Percentiles rank a stretch among this genome's conserved stretches.
These are phyloP conservation scores for Hybos culiciformis DNA, from an alignment of 2,888 invertebrate species.

Conservation along the genomic window DNA sequence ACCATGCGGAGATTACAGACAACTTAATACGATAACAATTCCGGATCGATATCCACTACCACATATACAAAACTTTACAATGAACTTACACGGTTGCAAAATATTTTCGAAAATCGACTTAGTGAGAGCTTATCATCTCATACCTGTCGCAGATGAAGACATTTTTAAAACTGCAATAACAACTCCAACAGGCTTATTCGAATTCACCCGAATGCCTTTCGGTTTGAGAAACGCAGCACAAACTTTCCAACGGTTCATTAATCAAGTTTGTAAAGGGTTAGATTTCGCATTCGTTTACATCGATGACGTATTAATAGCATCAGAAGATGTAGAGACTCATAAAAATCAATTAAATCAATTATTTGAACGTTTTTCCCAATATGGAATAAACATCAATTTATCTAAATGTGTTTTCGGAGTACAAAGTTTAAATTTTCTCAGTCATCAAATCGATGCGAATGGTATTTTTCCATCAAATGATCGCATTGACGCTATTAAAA, in stretches of 20 bases:
- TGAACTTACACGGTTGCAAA: background rate
- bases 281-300: background rate
- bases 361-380: background rate
- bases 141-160: background rate
- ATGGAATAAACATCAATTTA: background rate
- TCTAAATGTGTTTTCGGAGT: background rate
- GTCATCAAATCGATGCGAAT: background rate
- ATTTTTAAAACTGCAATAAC: constrained; percentile 14
- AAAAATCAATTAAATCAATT: background rate
- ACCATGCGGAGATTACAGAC: constrained; percentile 6
- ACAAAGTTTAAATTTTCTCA: background rate
- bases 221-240: constrained; percentile 23
- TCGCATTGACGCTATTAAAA: background rate
- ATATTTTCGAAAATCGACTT: constrained; percentile 6
- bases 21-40: constrained; percentile 4
- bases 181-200: constrained; percentile 25
- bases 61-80: constrained; percentile 3
- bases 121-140: constrained; percentile 18
- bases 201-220: constrained; percentile 22
- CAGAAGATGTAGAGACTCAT: background rate
- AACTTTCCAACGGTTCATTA: constrained; percentile 23
- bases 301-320: background rate
- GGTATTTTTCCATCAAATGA: background rate
- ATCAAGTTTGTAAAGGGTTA: constrained; percentile 11
- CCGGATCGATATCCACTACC: constrained; percentile 8